Evolutionary conservation across 2,113 vertebrate genomes (phyloP).

Genomic region (Cololabis saira): DNA sequence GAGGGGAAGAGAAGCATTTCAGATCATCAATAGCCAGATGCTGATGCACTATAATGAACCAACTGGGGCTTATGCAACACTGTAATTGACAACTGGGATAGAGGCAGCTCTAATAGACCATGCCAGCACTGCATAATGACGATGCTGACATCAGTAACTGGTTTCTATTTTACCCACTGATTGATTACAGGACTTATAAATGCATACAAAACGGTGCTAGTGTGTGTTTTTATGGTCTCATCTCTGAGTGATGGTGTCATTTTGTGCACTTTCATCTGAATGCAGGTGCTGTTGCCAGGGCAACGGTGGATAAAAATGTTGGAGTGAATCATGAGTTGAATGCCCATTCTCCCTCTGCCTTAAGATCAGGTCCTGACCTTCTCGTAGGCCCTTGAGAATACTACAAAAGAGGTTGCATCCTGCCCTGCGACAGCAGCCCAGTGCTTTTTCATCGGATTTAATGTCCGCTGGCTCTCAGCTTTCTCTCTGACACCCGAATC

Average conservation of each 20-base stretch:
- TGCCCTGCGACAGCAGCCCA: neutral
- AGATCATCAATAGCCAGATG: conserved; percentile 22
- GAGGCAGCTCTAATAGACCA: conserved; percentile 20
- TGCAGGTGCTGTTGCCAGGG: conserved; percentile 58
- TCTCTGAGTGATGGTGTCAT: conserved; percentile 30
- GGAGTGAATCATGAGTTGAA: conserved; percentile 40
- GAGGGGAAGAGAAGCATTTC: conserved; percentile 15
- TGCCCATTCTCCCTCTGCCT: conserved; percentile 12
- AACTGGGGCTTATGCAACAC: conserved; percentile 37
- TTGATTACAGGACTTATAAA: conserved; percentile 4
- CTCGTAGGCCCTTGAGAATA: conserved; percentile 4
- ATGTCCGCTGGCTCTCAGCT: conserved; percentile 1
- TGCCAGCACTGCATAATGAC: conserved; percentile 10
- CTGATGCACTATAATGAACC: conserved; percentile 37
- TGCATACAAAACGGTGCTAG: neutral
- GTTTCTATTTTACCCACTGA: conserved; percentile 12
- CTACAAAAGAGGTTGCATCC: conserved; percentile 15
- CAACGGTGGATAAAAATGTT: conserved; percentile 42
- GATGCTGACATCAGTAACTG: conserved; percentile 3
- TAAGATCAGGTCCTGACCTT: conserved; percentile 43
- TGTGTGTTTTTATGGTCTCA: neutral
- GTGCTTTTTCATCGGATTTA: conserved; percentile 28
- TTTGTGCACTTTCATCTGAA: conserved; percentile 5
- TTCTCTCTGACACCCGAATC: conserved; percentile 53
- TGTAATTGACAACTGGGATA: conserved; percentile 10